Evolutionary conservation across 2,797 vertebrate species (phyloP), one percentile per base, ranked within the genome.

Genomic region (Sebastes hopkinsi): DNA sequence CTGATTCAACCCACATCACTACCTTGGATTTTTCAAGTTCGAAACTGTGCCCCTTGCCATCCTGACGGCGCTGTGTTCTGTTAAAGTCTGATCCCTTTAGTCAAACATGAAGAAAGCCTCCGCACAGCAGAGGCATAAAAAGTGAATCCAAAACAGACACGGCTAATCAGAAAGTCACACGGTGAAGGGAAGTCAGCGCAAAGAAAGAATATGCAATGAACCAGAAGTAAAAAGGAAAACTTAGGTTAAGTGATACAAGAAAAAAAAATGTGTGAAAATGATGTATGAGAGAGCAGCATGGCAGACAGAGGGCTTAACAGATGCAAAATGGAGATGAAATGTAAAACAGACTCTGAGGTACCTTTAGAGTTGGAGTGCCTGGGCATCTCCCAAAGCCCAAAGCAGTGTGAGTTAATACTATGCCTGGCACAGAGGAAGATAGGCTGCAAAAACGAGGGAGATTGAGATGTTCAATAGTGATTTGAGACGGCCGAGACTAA

Each of bases 401-500:
- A 85, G 79, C 86, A 76, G 55, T 34, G 82, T 69, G 79, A 87
- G 90, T 89, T 87, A 91, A 89, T 86, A 65, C 79, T 56, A 68
- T 65, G 87, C 76, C 74, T 67, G 61, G 67, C 75, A 86, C 61
- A 36, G 67, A 75, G 30, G 55, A 77, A 82, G 83, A 76, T 64
- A 78, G 77, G 79, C 78, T 72, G 78, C 78, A 81, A 83, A 91
- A 92, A 91, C 76, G 73, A 84, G 73, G 72, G 77, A 77, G 78
- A 87, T 74, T 75, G 87, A 93, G 86, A 86, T 71, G 68, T 75
- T 78, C 71, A 80, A 65, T 52, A 27, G 85, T 76, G 87, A 90
- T 91, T 88, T 72, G 87, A 89, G 75, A 92, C 67, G 86, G 85
- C 86, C 34, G 75, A 89, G 82, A 89, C 93, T 92, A 93, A 95